Evolutionary conservation across 2,888 invertebrate genomes (phyloP).

Genomic region (Microctonus brassicae): DNA sequence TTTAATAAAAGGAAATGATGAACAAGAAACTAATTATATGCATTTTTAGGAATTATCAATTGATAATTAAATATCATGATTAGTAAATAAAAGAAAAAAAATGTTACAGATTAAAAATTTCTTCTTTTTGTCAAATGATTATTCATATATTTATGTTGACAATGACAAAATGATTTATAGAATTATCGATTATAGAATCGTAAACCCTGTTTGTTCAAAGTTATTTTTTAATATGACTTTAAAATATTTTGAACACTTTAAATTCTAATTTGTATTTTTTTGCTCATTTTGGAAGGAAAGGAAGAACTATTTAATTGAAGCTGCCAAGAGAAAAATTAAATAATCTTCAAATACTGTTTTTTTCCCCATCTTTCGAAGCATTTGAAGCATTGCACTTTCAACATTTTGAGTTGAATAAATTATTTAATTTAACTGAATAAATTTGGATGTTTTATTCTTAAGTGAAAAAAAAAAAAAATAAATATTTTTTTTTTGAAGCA

Average conservation of each 20-base stretch:
- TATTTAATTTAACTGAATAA: not conserved
- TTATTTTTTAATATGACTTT: not conserved
- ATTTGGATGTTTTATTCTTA: not conserved
- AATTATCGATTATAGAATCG: not conserved
- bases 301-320: not conserved
- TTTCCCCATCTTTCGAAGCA: not conserved
- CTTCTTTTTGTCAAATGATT: constrained; percentile 32
- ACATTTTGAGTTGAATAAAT: not conserved
- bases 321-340: not conserved
- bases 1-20: not conserved
- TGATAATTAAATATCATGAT: not conserved
- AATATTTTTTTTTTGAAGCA: not conserved
- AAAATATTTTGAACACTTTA: not conserved
- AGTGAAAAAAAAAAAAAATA: too few species aligned
- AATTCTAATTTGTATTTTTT: not conserved
- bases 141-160: too few species aligned
- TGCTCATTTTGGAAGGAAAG: not conserved
- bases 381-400: not conserved
- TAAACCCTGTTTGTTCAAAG: not conserved
- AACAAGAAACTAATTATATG: constrained; percentile 3
- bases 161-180: not conserved
- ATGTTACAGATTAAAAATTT: too few species aligned
- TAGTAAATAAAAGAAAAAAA: constrained; percentile 49
- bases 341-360: constrained; percentile 3
- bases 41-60: not conserved